These are phyloP conservation scores for Lanius collurio DNA, from an alignment of 2,113 vertebrate species.

Conservation along the genomic window DNA sequence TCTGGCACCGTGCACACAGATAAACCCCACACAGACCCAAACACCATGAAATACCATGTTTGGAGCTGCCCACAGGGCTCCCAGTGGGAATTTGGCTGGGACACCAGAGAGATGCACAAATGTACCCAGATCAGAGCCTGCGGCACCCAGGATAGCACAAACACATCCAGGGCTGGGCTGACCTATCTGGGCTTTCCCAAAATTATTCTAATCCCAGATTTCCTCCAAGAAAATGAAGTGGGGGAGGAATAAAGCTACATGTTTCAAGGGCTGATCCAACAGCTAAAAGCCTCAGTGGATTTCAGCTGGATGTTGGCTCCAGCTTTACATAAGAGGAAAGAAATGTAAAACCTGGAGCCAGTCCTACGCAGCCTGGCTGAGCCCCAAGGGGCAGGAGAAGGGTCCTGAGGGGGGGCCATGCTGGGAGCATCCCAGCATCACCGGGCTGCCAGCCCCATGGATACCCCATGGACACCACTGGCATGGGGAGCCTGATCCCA, in stretches of 20 bases:
- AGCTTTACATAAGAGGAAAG: neutral
- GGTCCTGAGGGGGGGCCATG: neutral
- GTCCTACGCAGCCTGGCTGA: neutral
- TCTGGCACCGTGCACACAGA: accelerated
- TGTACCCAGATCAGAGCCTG: neutral
- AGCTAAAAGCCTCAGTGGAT: neutral
- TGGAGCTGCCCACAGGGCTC: neutral
- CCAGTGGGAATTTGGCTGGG: neutral
- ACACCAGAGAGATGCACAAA: neutral
- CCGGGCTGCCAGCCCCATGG: neutral
- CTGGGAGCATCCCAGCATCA: neutral
- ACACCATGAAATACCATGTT: accelerated
- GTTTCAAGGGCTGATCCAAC: neutral
- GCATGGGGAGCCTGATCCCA: neutral
- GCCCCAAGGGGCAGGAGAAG: neutral
- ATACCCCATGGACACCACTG: neutral
- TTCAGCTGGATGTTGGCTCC: neutral
- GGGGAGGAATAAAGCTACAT: neutral
- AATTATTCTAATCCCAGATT: neutral
- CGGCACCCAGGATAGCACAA: accelerated
- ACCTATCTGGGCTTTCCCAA: neutral
- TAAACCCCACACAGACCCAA: neutral
- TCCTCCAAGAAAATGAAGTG: neutral
- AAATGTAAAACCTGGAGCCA: neutral
- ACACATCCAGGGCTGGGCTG: neutral